Conservation (phyloP, 2,113 vertebrate species). For the Pandion haliaetus region DNA sequence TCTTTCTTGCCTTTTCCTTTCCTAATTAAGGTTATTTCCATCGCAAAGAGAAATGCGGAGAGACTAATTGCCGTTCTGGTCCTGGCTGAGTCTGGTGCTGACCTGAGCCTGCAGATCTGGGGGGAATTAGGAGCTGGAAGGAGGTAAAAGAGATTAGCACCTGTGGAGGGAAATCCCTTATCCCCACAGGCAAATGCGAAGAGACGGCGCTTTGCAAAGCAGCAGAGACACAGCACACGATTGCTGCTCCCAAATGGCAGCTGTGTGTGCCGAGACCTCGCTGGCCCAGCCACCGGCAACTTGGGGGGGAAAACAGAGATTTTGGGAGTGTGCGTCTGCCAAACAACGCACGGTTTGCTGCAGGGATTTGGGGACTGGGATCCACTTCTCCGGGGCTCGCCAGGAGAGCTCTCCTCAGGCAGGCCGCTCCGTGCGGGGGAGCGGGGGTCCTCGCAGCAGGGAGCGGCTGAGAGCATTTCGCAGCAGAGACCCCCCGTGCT, state of each 20-base stretch:
- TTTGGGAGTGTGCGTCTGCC: fast-evolving
- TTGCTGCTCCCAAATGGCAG: fast-evolving
- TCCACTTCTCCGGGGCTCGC: fast-evolving
- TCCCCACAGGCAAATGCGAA: not conserved
- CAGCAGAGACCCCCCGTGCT: not conserved
- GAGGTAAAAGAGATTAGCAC: slow-evolving; percentile 32
- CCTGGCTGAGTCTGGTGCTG: not conserved
- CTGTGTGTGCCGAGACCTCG: fast-evolving
- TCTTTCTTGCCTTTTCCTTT: not conserved
- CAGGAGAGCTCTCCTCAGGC: not conserved
- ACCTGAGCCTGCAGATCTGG: not conserved
- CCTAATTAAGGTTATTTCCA: not conserved
- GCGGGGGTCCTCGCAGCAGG: fast-evolving
- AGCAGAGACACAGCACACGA: fast-evolving
- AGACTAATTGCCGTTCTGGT: not conserved
- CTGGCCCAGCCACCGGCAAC: fast-evolving
- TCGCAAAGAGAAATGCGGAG: fast-evolving
- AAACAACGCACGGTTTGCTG: fast-evolving
- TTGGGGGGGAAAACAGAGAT: not conserved
- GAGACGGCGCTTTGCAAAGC: not conserved
- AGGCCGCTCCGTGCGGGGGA: not conserved
- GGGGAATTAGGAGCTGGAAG: slow-evolving; percentile 42
- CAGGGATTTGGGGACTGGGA: not conserved
- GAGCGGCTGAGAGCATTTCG: not conserved
- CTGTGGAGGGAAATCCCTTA: not conserved